Evolutionary conservation across 2,113 vertebrate genomes (phyloP), one percentile per base, ranked within the genome.

Genomic region (Antennarius striatus): DNA sequence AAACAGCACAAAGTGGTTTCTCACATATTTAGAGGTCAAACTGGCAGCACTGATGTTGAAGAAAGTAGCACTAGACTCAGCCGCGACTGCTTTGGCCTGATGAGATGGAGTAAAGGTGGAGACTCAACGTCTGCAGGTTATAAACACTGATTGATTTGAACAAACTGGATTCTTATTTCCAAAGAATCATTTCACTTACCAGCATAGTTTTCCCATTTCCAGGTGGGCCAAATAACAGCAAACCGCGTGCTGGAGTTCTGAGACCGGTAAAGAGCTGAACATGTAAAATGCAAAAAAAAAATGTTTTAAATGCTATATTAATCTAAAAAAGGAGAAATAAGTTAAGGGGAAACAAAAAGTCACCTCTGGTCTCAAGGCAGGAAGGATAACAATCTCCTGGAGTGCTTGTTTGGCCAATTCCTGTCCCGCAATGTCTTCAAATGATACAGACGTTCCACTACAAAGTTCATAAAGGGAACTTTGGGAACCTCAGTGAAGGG

Each of bases 171-270:
- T 28, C 10, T 22, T 70, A 36, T 10, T 16, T 43, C 60, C 1
- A 15, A 56, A 52, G 36, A n/a, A 42, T 36, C 32, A 36, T 7
- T 36, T 7, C 7, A 73, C 76, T 67, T 46, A 99, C 98, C 93
- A 99, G 85, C 97, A 99, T 98, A 17, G 98, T 99, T 85, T 99
- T 99, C 15, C 98, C 98, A 81, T 99, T 99, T 74, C 98, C 98
- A 55, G 98, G 98, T 0, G 98, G 98, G 29, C 98, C 98, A 30
- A 99, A 99, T 62, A 99, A 92, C 72, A 99, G 90, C 10, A 99
- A 85, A 45, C 98, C 98, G 75, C 96, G 94, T 5, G 98, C 96
- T 0, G 98, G 97, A 84, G 97, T 91, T 88, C 98, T 94, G 36
- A 99, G 93, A 7, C 97, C 97, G 87, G 98, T 99, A 65, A 99